Percentiles rank a stretch among this genome's conserved stretches.
Conservation (phyloP, 1,140 invertebrate species). For the Orussus abietinus region DNA sequence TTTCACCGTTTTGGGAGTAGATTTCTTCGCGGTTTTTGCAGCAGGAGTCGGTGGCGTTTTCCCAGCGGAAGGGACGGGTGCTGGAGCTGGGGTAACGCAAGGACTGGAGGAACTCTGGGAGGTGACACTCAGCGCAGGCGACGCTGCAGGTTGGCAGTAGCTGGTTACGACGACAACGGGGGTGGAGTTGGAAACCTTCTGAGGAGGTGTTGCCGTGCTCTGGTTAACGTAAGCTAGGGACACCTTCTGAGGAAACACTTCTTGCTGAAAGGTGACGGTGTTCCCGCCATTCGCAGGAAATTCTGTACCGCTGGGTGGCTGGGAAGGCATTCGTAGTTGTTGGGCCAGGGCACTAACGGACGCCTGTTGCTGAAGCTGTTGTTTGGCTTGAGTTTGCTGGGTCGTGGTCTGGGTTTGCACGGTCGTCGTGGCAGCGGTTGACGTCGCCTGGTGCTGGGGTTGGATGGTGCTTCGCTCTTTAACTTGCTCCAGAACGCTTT, state of each 20-base stretch:
- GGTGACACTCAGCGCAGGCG: conserved; percentile 58
- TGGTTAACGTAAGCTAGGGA: conserved; percentile 54
- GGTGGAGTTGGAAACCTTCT: conserved; percentile 53
- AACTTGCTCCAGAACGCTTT: conserved; percentile 76
- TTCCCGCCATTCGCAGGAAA: conserved; percentile 40
- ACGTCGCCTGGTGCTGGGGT: conserved; percentile 37
- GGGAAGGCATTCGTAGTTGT: conserved; percentile 42
- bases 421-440: conserved; percentile 31
- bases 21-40: conserved; percentile 56
- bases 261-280: conserved; percentile 38
- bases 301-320: conserved; percentile 30
- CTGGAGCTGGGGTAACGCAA: conserved; percentile 56
- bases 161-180: conserved; percentile 60
- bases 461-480: conserved; percentile 68
- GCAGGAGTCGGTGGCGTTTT: conserved; percentile 44
- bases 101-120: conserved; percentile 63
- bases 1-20: conserved; percentile 56
- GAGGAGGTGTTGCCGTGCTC: conserved; percentile 19
- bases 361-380: conserved; percentile 31
- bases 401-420: conserved; percentile 46
- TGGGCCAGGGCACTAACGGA: conserved; percentile 37
- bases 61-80: conserved; percentile 42
- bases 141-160: conserved; percentile 60
- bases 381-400: conserved; percentile 29
- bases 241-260: conserved; percentile 46